Evolutionary conservation across 2,797 vertebrate genomes (phyloP).

Genomic region (Sebastolobus alascanus): DNA sequence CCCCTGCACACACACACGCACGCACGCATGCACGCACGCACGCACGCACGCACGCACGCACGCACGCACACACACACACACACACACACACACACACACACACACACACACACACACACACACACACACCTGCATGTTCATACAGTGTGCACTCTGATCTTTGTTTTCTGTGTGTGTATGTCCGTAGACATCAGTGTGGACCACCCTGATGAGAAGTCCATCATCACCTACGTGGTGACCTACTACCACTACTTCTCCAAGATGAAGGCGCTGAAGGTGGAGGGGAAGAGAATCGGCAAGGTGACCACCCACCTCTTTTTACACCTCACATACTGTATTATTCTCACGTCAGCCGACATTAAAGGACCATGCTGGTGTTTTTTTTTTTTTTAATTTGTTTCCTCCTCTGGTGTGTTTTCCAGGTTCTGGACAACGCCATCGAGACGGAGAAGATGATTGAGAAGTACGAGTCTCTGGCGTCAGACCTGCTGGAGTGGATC

Average conservation of each 20-base stretch:
- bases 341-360: neutral
- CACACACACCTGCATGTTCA: neutral
- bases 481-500: slow-evolving; percentile 97
- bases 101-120: neutral
- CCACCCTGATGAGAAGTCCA: slow-evolving; percentile 98
- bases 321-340: neutral
- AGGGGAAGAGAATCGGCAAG: slow-evolving; percentile 97
- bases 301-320: slow-evolving; percentile 65
- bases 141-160: neutral
- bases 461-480: slow-evolving; percentile 97
- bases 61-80: neutral
- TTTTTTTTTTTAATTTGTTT: neutral
- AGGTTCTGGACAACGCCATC: slow-evolving; percentile 96
- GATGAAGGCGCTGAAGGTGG: slow-evolving; percentile 98
- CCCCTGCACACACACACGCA: too few species aligned
- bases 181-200: slow-evolving; percentile 95
- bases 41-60: too few species aligned
- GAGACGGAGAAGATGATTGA: slow-evolving; percentile 99
- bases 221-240: slow-evolving; percentile 98
- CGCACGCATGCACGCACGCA: neutral
- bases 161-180: slow-evolving; percentile 5
- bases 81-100: neutral
- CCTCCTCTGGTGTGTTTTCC: neutral
- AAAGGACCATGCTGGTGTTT: neutral
- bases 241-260: slow-evolving; percentile 99